Conservation (phyloP, 2,888 invertebrate genomes). For the Cosmorhoe ocellata region DNA sequence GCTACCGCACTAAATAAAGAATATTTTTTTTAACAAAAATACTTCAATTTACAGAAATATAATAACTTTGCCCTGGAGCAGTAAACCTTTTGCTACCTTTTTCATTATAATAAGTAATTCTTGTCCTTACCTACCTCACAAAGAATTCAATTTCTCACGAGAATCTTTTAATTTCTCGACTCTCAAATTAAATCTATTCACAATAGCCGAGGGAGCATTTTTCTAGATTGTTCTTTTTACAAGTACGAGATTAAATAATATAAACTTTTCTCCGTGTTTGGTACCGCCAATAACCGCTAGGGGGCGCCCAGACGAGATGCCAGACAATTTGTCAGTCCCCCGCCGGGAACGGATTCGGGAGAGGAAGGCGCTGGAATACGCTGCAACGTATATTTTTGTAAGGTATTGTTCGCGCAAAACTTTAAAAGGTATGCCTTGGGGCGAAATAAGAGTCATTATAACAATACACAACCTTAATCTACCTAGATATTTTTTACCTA, state of each 20-base stretch:
- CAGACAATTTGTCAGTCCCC: slow-evolving; percentile 32
- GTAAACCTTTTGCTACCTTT: slow-evolving; percentile 6
- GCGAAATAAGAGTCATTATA: background rate
- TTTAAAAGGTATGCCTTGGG: background rate
- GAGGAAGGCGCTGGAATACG: slow-evolving; percentile 12
- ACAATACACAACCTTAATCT: too few relatives aligned
- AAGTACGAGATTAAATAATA: slow-evolving; percentile 60
- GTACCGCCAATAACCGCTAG: slow-evolving; percentile 27
- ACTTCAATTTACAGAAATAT: slow-evolving; percentile 2
- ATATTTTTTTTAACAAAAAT: background rate
- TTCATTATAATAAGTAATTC: slow-evolving; percentile 24
- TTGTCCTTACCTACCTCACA: slow-evolving; percentile 18
- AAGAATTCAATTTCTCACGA: slow-evolving; percentile 27
- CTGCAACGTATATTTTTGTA: slow-evolving; percentile 11
- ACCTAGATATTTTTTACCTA: too few relatives aligned
- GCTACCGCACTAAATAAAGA: too few relatives aligned
- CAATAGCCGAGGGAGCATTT: slow-evolving; percentile 43
- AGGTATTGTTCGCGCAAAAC: background rate
- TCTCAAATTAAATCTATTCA: slow-evolving; percentile 40
- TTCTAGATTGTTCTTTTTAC: slow-evolving; percentile 52
- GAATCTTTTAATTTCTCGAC: slow-evolving; percentile 33
- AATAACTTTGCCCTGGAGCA: slow-evolving; percentile 6
- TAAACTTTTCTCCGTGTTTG: slow-evolving; percentile 49
- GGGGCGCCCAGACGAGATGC: slow-evolving; percentile 25
- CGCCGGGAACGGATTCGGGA: slow-evolving; percentile 11